Percentiles rank a stretch among this genome's conserved stretches.
phyloP scores from a whole-genome alignment of 2,888 invertebrate genomes.

The Synergus itoensis region DNA sequence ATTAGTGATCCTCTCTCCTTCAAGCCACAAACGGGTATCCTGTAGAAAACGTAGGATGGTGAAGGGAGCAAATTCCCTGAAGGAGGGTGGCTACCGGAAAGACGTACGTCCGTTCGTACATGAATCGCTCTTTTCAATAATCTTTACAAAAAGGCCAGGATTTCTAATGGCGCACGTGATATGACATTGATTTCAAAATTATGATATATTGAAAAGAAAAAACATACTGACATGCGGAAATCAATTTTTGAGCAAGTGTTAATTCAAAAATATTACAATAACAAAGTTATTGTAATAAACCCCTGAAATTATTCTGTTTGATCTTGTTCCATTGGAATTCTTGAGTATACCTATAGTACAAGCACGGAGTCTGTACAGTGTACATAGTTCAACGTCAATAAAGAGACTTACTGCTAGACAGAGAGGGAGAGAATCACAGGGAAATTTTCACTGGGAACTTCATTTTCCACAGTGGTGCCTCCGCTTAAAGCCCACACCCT shows the following conservation, averaged over 20 bases:
- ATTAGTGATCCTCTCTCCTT: conserved; percentile 66
- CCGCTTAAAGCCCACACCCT: conserved; percentile 64
- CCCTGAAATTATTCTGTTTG: neutral
- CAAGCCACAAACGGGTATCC: conserved; percentile 47
- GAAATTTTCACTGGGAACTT: conserved; percentile 70
- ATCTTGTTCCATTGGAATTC: conserved; percentile 25
- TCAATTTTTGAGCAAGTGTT: too few species aligned
- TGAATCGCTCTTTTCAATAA: conserved; percentile 52
- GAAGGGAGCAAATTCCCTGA: conserved; percentile 3
- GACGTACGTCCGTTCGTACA: conserved; percentile 41
- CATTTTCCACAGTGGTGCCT: conserved; percentile 71
- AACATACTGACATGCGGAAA: too few species aligned
- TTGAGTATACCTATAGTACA: neutral
- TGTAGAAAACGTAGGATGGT: neutral
- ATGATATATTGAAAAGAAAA: too few species aligned
- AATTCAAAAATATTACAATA: too few species aligned
- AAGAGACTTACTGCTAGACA: conserved; percentile 19
- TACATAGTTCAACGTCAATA: conserved; percentile 33
- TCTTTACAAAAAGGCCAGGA: conserved; percentile 53
- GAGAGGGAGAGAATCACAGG: conserved; percentile 58
- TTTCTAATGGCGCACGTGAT: neutral
- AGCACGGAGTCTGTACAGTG: neutral
- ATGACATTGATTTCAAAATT: neutral
- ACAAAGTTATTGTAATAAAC: too few species aligned
- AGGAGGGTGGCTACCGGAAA: conserved; percentile 16